Percentiles rank a stretch among this genome's conserved stretches.
Conservation (phyloP, 2,797 vertebrate species). For the Parauchenoglanis ngamensis region DNA sequence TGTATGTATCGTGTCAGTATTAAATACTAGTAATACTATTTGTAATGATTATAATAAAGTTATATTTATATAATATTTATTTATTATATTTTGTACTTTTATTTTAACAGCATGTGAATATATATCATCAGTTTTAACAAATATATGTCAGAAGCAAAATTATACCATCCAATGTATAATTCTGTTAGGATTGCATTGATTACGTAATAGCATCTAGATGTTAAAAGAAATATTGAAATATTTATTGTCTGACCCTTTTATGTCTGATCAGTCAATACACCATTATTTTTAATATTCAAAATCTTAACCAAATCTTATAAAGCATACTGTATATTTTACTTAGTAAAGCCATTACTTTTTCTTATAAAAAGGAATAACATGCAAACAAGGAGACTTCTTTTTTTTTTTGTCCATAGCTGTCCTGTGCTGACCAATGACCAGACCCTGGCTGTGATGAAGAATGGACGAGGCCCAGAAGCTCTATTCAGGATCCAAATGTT, state of each 20-base stretch:
- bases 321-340: neutral
- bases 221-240: neutral
- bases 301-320: slow-evolving; percentile 2
- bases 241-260: neutral
- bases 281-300: neutral
- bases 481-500: slow-evolving; percentile 80
- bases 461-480: slow-evolving; percentile 73
- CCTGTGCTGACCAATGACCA: slow-evolving; percentile 70
- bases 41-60: neutral
- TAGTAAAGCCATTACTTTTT: neutral
- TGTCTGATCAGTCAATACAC: neutral
- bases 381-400: neutral
- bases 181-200: neutral
- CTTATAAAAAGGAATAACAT: neutral
- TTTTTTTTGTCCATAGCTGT: slow-evolving; percentile 63
- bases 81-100: neutral
- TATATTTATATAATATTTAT: neutral
- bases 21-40: neutral
- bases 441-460: slow-evolving; percentile 71
- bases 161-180: neutral
- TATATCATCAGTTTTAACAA: neutral
- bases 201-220: neutral
- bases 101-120: neutral
- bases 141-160: neutral
- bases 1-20: neutral